A percentile compares a stretch with the other conserved stretches of the same genome.
phyloP scores from a whole-genome alignment of 2,113 vertebrate genomes.

The Oncorhynchus keta region DNA sequence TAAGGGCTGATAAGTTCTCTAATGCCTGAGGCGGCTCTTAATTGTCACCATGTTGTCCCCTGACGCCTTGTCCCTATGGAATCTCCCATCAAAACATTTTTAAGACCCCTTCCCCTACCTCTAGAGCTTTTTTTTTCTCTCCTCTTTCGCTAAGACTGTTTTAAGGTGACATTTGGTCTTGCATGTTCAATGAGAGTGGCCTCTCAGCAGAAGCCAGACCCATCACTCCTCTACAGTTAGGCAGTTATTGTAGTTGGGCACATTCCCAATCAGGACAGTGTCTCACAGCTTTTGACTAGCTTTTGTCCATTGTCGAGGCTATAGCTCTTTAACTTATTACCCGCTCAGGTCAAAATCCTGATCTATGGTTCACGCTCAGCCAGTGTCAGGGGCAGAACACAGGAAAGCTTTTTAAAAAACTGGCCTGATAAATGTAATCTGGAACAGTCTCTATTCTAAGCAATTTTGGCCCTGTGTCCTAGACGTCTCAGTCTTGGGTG shows the following conservation, averaged over 20 bases:
- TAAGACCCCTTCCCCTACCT: not conserved
- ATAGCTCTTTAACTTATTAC: conserved; percentile 21
- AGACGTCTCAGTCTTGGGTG: conserved; percentile 29
- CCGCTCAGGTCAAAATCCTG: conserved; percentile 27
- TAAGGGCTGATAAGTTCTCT: conserved; percentile 34
- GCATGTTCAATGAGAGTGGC: not conserved
- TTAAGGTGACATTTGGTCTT: not conserved
- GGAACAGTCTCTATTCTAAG: conserved; percentile 39
- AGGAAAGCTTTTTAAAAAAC: conserved; percentile 31
- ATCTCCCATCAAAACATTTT: not conserved
- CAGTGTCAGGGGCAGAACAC: conserved; percentile 26
- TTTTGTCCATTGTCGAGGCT: conserved; percentile 21
- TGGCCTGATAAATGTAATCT: conserved; percentile 48
- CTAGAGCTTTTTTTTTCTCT: not conserved
- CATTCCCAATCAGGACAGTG: conserved; percentile 14
- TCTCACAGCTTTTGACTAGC: conserved; percentile 9
- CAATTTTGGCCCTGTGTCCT: conserved; percentile 48
- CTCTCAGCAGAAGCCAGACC: conserved; percentile 7
- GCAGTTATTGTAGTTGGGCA: conserved; percentile 11
- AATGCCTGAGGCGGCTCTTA: conserved; percentile 45
- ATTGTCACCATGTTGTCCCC: conserved; percentile 32
- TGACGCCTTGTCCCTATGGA: not conserved
- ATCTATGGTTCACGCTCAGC: conserved; percentile 27
- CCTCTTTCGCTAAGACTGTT: not conserved
- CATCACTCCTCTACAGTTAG: conserved; percentile 8